Conservation (phyloP, 2,797 vertebrate genomes). For the Bradypodion ventrale region DNA sequence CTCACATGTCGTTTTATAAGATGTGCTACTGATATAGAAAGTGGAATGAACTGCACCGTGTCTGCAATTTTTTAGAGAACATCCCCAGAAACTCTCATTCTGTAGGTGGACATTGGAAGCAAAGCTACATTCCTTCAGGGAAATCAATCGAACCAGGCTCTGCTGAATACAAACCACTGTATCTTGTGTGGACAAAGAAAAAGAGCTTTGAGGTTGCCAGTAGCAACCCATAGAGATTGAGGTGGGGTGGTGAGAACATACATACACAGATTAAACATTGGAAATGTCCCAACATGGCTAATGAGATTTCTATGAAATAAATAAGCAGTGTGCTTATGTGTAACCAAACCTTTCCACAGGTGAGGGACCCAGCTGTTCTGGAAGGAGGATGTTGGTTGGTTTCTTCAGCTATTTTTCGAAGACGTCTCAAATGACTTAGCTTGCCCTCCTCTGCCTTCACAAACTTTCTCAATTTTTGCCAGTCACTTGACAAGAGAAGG, state of each 20-base stretch:
- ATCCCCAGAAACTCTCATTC: not conserved
- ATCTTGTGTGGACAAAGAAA: not conserved
- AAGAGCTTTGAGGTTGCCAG: not conserved
- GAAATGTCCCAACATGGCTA: not conserved
- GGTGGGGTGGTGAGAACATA: accelerated
- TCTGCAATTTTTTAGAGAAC: no score
- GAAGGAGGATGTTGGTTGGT: not conserved
- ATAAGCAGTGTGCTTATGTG: accelerated
- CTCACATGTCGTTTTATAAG: not conserved
- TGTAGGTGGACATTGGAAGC: no score
- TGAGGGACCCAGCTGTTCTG: accelerated
- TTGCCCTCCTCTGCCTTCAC: not conserved
- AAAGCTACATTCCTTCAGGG: not conserved
- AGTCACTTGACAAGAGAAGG: no score
- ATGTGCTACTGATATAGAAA: not conserved
- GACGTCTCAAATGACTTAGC: constrained; percentile 7
- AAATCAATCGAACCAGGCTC: constrained; percentile 1
- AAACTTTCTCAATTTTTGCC: constrained; percentile 11
- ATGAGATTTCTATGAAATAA: not conserved
- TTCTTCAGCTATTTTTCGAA: constrained; percentile 1
- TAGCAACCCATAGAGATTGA: not conserved
- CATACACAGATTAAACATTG: not conserved
- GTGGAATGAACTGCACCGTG: not conserved
- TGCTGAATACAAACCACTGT: not conserved
- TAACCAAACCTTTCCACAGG: accelerated